Evolutionary conservation across 1,140 invertebrate genomes (phyloP), one percentile per base, ranked within the genome.

Genomic region (Drosophila suzukii): DNA sequence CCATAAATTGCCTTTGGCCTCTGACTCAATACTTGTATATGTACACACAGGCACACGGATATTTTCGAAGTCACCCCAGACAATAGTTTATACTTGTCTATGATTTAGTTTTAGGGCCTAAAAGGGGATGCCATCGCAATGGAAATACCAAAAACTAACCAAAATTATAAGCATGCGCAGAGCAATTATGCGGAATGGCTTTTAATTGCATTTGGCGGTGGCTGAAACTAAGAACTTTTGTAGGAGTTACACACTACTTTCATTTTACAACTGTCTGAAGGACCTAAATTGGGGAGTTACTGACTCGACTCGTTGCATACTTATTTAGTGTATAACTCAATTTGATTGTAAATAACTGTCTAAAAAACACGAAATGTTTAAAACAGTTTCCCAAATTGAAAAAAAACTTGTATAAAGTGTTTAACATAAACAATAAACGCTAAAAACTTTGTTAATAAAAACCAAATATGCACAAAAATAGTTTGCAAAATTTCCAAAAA

Each of bases 1-100:
- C 71, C 70, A 81, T 61, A 77, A 86, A 85, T 86, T 81, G 81
- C 58, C 66, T 76, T 62, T 66, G 66, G 78, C 73, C 72, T 63
- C 44, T 44, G 53, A 58, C 66, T 71, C 47, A 71, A 67, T 65
- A 77, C 27, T 30, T 61, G 74, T 36, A 46, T 38, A 53, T 13
- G 57, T 47, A 30, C 10, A 30, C 10, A 5, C 24, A 12, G 10
- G 13, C 10, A n/a, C 51, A 65, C n/a, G 39, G 39, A 75, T 39
- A 71, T 36, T 61, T 55, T 44, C 34, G 39, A 41, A 63, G 34
- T 32, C 32, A 24, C 27, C 34, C 72, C 54, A 67, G 72, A 62
- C 50, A 79, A 75, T 61, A 55, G 75, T 72, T 84, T 76, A 80
- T 75, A 57, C 82, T 73, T 38, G 47, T 53, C 20, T 46, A 51